Evolutionary conservation across 2,113 vertebrate species (phyloP).

Genomic region (Xyliphius kryptos): DNA sequence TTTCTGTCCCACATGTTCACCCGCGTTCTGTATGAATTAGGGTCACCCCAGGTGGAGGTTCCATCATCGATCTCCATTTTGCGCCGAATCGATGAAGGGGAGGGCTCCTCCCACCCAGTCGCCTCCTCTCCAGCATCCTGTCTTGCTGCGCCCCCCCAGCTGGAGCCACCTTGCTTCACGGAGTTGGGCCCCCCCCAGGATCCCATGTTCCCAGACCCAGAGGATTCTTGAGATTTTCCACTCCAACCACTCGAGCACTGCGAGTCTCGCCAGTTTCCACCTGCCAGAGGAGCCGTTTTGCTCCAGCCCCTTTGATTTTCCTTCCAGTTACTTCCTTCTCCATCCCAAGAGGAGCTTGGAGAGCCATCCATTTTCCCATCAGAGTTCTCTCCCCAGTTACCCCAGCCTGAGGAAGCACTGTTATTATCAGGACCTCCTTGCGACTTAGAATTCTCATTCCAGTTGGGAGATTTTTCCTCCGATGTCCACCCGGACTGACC

Average conservation of each 20-base stretch:
- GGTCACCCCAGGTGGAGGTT: slow-evolving; percentile 97
- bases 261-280: slow-evolving; percentile 78
- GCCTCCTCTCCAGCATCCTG: slow-evolving; percentile 79
- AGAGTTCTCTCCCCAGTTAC: slow-evolving; percentile 60
- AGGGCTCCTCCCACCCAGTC: slow-evolving; percentile 95
- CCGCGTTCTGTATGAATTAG: slow-evolving; percentile 79
- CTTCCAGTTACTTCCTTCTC: slow-evolving; percentile 75
- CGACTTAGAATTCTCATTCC: slow-evolving; percentile 80
- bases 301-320: slow-evolving; percentile 69
- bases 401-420: slow-evolving; percentile 80
- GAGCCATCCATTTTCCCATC: slow-evolving; percentile 61
- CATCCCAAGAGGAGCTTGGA: slow-evolving; percentile 73
- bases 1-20: slow-evolving; percentile 98
- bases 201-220: slow-evolving; percentile 65
- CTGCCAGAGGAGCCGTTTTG: slow-evolving; percentile 52
- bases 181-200: slow-evolving; percentile 89
- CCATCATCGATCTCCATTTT: slow-evolving; percentile 99
- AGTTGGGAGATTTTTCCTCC: slow-evolving; percentile 83
- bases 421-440: slow-evolving; percentile 84
- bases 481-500: slow-evolving; percentile 79
- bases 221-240: slow-evolving; percentile 78
- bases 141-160: slow-evolving; percentile 72
- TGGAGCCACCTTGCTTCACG: slow-evolving; percentile 81
- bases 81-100: slow-evolving; percentile 88
- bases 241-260: slow-evolving; percentile 78